Conservation (phyloP, 2,797 vertebrate genomes). For the Loriculus beryllinus region DNA sequence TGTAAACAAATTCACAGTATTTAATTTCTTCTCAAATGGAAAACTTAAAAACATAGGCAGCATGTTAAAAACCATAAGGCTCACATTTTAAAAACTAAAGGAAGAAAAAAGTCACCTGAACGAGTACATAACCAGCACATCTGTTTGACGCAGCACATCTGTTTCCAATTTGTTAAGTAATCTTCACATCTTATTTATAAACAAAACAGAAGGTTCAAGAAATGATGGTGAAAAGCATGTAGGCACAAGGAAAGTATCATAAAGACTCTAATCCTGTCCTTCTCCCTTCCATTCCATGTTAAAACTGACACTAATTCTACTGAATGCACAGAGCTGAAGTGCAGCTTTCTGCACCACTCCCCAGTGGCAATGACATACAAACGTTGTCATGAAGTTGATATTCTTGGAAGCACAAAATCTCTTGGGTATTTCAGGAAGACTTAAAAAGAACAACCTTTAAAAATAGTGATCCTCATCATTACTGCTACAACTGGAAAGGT, state of each 20-base stretch:
- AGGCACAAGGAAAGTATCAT: neutral
- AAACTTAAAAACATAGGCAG: neutral
- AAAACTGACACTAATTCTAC: neutral
- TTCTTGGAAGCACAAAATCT: neutral
- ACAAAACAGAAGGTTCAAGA: neutral
- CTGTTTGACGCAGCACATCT: neutral
- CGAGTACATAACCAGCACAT: neutral
- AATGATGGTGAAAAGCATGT: neutral
- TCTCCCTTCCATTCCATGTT: neutral
- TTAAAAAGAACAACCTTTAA: slow-evolving; percentile 41
- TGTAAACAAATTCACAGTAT: neutral
- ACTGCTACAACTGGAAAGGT: neutral
- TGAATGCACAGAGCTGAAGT: neutral
- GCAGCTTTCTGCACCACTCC: neutral
- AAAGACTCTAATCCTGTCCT: neutral
- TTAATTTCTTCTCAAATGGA: neutral
- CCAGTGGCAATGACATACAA: neutral
- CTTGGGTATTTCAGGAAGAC: neutral
- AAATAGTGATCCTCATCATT: neutral
- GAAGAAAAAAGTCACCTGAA: neutral
- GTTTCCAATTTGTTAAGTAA: neutral
- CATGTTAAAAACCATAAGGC: neutral
- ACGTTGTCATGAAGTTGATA: neutral
- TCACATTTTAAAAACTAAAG: neutral
- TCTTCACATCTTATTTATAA: neutral